Evolutionary conservation across 2,113 vertebrate species (phyloP).

Genomic region (Macrotus californicus): DNA sequence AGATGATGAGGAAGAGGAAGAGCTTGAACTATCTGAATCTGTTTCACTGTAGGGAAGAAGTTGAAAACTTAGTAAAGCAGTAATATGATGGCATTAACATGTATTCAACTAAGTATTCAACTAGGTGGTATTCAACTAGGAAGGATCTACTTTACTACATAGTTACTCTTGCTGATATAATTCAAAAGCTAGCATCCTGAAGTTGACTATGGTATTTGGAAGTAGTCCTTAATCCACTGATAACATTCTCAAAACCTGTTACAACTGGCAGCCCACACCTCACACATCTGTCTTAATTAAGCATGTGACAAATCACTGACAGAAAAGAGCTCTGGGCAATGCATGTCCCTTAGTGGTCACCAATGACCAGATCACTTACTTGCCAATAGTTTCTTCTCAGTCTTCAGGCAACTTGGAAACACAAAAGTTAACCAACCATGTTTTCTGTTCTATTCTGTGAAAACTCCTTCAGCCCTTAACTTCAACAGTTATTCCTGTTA

Average conservation of each 20-base stretch:
- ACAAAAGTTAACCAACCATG: background rate
- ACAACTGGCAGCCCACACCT: background rate
- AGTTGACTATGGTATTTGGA: background rate
- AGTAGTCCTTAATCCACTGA: background rate
- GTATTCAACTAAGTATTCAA: background rate
- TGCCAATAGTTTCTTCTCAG: background rate
- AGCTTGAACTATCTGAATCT: constrained; percentile 79
- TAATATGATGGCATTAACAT: background rate
- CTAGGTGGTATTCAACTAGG: background rate
- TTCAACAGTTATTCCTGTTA: background rate
- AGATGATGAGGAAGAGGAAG: constrained; percentile 64
- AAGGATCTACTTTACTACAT: background rate
- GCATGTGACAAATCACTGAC: background rate
- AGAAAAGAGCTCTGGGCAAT: background rate
- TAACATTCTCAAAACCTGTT: background rate
- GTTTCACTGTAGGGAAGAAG: constrained; percentile 71
- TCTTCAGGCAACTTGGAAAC: background rate
- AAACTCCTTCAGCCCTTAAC: background rate
- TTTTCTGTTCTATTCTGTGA: background rate
- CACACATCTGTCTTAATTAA: background rate
- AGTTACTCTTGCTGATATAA: background rate
- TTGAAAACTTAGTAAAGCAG: constrained; percentile 2
- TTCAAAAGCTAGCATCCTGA: constrained; percentile 12
- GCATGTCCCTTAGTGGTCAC: background rate
- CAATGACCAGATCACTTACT: background rate